These are phyloP conservation scores for Rhodophaea formosa DNA, from an alignment of 2,888 invertebrate genomes.

Conservation along the genomic window DNA sequence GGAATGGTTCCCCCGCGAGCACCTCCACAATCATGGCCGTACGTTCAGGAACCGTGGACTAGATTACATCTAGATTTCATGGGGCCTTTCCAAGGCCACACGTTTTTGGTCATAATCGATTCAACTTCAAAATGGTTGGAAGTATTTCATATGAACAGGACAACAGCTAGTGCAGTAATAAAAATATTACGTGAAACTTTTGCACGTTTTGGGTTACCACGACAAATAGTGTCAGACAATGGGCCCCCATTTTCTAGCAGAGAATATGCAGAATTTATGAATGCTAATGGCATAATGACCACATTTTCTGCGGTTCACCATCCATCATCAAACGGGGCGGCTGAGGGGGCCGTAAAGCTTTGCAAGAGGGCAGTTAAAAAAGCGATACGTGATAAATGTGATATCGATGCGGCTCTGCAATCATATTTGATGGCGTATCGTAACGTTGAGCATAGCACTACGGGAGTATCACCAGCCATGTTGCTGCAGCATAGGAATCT, in stretches of 20 bases:
- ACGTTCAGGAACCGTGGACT: slow-evolving; percentile 24
- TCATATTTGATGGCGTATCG: slow-evolving; percentile 19
- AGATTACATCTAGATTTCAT: slow-evolving; percentile 32
- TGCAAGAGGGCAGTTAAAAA: background rate
- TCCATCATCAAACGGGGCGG: slow-evolving; percentile 22
- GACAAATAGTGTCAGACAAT: slow-evolving; percentile 25
- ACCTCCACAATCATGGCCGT: slow-evolving; percentile 28
- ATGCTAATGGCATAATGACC: slow-evolving; percentile 15
- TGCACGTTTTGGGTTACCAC: slow-evolving; percentile 24
- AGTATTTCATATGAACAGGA: slow-evolving; percentile 24
- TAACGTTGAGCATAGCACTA: slow-evolving; percentile 18
- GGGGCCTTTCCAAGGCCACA: slow-evolving; percentile 21
- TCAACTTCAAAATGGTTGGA: slow-evolving; percentile 31
- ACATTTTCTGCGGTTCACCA: background rate
- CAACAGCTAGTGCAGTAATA: slow-evolving; percentile 21
- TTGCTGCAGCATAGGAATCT: slow-evolving; percentile 20
- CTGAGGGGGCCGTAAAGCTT: no score
- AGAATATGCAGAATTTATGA: slow-evolving; percentile 23
- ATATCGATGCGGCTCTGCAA: slow-evolving; percentile 21
- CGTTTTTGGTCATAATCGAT: slow-evolving; percentile 27
- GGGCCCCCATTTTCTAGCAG: slow-evolving; percentile 25
- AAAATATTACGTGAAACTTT: slow-evolving; percentile 22
- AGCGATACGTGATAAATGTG: slow-evolving; percentile 12
- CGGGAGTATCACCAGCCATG: slow-evolving; percentile 21
- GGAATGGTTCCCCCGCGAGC: slow-evolving; percentile 22